Conservation (phyloP, 35 echinoderm and acorn worm genomes). For the Ptychodera flava region DNA sequence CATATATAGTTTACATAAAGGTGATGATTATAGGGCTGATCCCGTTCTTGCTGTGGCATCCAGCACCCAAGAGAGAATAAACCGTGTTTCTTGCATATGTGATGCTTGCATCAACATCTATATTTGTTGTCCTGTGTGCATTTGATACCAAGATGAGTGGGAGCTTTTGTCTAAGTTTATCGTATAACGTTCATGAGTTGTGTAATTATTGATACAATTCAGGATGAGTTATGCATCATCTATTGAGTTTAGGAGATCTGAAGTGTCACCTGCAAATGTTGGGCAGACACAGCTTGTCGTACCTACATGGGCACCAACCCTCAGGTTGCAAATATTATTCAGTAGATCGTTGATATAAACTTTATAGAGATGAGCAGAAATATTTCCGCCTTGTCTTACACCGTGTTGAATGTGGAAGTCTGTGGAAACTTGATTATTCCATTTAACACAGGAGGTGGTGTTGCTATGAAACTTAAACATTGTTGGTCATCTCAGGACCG, state of each 20-base stretch:
- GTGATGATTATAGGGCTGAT: not conserved
- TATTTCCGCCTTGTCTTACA: not conserved
- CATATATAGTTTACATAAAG: not conserved
- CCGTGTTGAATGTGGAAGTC: not conserved
- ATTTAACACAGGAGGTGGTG: not conserved
- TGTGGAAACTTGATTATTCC: not conserved
- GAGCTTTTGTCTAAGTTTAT: constrained; percentile 2
- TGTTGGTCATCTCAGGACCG: not conserved
- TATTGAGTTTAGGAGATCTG: not conserved
- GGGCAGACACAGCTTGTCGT: not conserved
- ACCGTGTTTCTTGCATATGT: not conserved
- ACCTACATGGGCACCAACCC: not conserved
- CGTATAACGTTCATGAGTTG: not conserved
- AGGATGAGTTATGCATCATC: not conserved
- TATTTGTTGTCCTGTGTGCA: no score
- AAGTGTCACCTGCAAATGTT: not conserved
- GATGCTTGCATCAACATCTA: not conserved
- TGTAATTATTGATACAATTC: not conserved
- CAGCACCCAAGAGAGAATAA: not conserved
- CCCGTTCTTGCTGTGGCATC: not conserved
- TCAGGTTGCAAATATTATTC: not conserved
- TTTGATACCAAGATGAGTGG: not conserved
- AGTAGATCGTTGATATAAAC: not conserved
- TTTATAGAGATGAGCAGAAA: not conserved
- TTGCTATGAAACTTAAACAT: not conserved